These are phyloP conservation scores for Pristionchus mayeri DNA, from an alignment of 2,888 invertebrate species.

Conservation along the genomic window DNA sequence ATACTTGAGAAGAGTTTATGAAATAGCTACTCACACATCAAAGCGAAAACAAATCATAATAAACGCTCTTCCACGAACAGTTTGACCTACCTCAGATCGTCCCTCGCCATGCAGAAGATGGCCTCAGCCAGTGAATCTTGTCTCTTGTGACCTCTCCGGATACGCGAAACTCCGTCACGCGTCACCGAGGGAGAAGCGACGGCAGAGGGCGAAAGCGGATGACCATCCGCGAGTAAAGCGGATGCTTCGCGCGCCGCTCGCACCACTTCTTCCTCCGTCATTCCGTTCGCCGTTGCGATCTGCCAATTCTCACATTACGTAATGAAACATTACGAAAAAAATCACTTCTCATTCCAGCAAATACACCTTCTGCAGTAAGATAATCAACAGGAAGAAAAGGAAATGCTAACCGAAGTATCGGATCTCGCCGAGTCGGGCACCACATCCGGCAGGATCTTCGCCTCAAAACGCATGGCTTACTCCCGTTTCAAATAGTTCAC, in stretches of 20 bases:
- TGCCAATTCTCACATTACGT: no score
- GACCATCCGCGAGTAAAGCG: neutral
- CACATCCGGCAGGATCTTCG: slow-evolving; percentile 21
- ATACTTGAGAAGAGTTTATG: no score
- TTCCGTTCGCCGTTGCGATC: neutral
- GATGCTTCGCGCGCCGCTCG: neutral
- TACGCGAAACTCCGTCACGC: slow-evolving; percentile 41
- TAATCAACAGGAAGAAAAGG: neutral
- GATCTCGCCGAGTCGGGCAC: slow-evolving; percentile 9
- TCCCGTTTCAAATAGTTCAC: neutral
- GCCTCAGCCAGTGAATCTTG: slow-evolving; percentile 73
- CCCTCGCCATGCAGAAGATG: slow-evolving; percentile 64
- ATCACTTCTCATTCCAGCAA: neutral
- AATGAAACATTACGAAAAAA: no score
- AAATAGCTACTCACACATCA: no score
- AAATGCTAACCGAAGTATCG: slow-evolving; percentile 27
- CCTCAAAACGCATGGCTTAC: neutral
- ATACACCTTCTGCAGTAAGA: neutral
- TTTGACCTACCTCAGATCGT: slow-evolving; percentile 60
- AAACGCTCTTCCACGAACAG: neutral
- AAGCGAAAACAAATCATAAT: neutral
- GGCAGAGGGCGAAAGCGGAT: neutral
- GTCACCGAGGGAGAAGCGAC: neutral
- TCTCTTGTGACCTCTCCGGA: slow-evolving; percentile 68
- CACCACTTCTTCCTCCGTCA: slow-evolving; percentile 17